phyloP scores from a whole-genome alignment of 2,797 vertebrate species.

The Rhadinocentrus ornatus region DNA sequence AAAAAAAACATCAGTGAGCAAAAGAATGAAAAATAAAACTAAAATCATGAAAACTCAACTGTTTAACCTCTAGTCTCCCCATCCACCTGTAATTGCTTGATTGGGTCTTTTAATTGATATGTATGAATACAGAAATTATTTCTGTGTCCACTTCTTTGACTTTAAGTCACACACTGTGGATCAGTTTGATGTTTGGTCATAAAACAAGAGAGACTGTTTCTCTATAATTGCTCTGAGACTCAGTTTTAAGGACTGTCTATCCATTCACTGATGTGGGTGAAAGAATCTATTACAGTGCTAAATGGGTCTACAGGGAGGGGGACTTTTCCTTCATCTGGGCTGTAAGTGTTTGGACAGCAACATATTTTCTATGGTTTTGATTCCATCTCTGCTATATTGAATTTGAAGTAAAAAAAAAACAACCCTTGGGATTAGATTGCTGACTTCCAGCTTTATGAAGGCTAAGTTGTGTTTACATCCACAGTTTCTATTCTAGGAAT shows the following conservation, averaged over 20 bases:
- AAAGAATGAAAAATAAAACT: too few relatives aligned
- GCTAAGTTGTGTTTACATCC: not conserved
- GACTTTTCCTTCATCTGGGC: slow-evolving; percentile 21
- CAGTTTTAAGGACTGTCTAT: slow-evolving; percentile 52
- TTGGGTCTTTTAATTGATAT: slow-evolving; percentile 5
- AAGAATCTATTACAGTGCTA: slow-evolving; percentile 33
- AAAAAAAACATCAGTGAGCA: too few relatives aligned
- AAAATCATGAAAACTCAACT: too few relatives aligned
- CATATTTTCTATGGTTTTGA: slow-evolving; percentile 7
- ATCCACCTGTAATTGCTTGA: slow-evolving; percentile 33
- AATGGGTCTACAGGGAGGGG: slow-evolving; percentile 14
- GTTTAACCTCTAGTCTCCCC: too few relatives aligned
- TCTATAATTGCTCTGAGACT: slow-evolving; percentile 66
- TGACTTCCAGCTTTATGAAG: slow-evolving; percentile 13
- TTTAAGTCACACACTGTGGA: slow-evolving; percentile 52
- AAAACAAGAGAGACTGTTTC: slow-evolving; percentile 59
- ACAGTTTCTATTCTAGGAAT: not conserved
- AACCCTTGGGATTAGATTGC: slow-evolving; percentile 13
- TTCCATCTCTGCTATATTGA: slow-evolving; percentile 6
- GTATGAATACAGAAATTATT: slow-evolving; percentile 16
- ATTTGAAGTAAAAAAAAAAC: slow-evolving; percentile 32
- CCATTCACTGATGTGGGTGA: slow-evolving; percentile 34
- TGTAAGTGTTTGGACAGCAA: slow-evolving; percentile 15
- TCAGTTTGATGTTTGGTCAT: slow-evolving; percentile 55
- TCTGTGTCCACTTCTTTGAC: slow-evolving; percentile 14